phyloP scores from a whole-genome alignment of 2,888 invertebrate genomes.

The Mystacides longicornis region DNA sequence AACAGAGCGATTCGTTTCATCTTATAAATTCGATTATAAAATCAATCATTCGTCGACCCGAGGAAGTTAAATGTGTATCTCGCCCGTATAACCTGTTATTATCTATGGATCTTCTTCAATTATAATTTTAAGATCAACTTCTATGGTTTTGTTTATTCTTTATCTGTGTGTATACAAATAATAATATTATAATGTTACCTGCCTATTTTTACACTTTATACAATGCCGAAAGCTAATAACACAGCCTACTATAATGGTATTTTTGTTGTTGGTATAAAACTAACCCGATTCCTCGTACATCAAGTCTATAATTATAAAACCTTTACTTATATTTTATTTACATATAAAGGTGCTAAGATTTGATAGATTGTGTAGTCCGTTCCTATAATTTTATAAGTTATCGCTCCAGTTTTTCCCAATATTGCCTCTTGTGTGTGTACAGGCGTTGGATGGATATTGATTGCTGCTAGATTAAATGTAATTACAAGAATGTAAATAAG shows the following conservation, averaged over 20 bases:
- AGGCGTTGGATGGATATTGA: too few species aligned
- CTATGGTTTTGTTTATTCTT: background rate
- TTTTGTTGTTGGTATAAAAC: background rate
- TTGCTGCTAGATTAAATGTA: background rate
- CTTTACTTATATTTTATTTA: background rate
- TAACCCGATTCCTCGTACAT: background rate
- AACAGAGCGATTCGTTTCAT: too few species aligned
- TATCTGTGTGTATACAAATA: background rate
- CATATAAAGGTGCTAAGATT: constrained; percentile 1
- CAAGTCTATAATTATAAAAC: background rate
- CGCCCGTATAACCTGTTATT: background rate
- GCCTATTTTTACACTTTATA: constrained; percentile 1
- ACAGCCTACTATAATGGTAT: background rate
- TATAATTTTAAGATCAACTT: constrained; percentile 2
- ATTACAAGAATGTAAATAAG: background rate
- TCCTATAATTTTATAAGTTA: constrained; percentile 1
- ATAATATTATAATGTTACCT: constrained; percentile 2
- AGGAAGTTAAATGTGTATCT: background rate
- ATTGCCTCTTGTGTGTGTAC: too few species aligned
- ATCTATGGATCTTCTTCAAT: constrained; percentile 1
- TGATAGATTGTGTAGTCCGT: background rate
- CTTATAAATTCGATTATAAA: too few species aligned
- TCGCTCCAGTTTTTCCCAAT: background rate
- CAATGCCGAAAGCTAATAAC: background rate
- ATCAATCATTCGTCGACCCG: too few species aligned